These are phyloP conservation scores for Vultur gryphus DNA, from an alignment of 2,797 vertebrate genomes.

Conservation along the genomic window DNA sequence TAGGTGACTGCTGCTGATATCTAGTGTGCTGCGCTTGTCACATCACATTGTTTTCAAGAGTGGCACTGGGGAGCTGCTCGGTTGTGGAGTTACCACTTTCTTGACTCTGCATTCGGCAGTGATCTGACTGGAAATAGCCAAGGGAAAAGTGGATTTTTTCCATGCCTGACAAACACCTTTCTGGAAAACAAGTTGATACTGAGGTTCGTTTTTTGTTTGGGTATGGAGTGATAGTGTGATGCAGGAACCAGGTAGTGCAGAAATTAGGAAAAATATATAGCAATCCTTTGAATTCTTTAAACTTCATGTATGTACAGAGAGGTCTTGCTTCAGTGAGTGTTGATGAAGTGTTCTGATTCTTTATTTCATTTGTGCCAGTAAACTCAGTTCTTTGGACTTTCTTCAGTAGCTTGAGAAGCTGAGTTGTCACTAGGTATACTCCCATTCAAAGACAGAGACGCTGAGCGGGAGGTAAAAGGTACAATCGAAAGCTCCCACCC, in stretches of 20 bases:
- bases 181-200: neutral
- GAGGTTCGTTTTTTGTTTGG: neutral
- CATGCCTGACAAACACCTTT: neutral
- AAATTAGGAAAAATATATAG: neutral
- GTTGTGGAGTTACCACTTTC: neutral
- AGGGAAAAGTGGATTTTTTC: neutral
- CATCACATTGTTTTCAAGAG: neutral
- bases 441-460: neutral
- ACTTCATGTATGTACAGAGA: neutral
- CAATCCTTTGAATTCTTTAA: neutral
- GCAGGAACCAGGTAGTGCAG: neutral
- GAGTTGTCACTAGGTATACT: neutral
- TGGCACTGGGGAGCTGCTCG: neutral
- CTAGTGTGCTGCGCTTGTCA: neutral
- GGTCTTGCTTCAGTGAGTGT: neutral
- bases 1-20: neutral
- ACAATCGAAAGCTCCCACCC: neutral
- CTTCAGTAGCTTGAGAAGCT: neutral
- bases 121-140: neutral
- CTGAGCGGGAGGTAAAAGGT: neutral
- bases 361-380: neutral
- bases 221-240: neutral
- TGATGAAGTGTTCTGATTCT: neutral
- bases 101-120: neutral
- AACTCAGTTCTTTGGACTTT: neutral